A percentile compares a stretch with the other conserved stretches of the same genome.
phyloP scores from a whole-genome alignment of 2,888 invertebrate genomes.

The Drosophila greeni region DNA sequence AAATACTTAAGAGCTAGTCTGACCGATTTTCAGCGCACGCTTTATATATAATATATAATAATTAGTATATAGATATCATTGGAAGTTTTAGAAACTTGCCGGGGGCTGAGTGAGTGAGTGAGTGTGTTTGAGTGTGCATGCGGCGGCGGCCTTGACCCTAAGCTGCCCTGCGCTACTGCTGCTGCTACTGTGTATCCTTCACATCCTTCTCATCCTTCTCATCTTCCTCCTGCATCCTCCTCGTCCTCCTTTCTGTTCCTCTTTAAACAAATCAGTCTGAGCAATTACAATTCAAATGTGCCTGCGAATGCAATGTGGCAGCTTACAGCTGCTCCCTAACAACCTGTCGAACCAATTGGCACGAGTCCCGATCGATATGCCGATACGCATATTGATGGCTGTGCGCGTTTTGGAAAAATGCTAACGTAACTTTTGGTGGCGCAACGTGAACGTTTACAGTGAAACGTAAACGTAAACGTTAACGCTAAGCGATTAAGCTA shows the following conservation, averaged over 20 bases:
- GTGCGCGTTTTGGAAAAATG: slow-evolving; percentile 21
- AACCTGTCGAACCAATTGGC: slow-evolving; percentile 43
- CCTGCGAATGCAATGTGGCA: slow-evolving; percentile 26
- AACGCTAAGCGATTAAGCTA: slow-evolving; percentile 13
- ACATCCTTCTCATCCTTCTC: neutral
- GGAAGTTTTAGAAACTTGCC: slow-evolving; percentile 68
- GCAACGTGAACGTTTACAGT: neutral
- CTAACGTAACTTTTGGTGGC: slow-evolving; percentile 10
- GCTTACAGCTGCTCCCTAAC: slow-evolving; percentile 43
- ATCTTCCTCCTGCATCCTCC: neutral
- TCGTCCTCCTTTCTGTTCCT: slow-evolving; percentile 1
- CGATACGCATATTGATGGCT: slow-evolving; percentile 11
- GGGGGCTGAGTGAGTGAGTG: slow-evolving; percentile 9
- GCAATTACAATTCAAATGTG: slow-evolving; percentile 67
- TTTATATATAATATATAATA: slow-evolving; percentile 7
- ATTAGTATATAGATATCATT: slow-evolving; percentile 26
- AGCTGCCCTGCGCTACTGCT: slow-evolving; percentile 4
- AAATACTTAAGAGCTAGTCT: slow-evolving; percentile 63
- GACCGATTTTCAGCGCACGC: slow-evolving; percentile 25
- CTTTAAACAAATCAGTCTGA: slow-evolving; percentile 69
- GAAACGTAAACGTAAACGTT: neutral
- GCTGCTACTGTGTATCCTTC: neutral
- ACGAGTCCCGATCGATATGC: slow-evolving; percentile 23
- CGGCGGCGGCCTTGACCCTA: slow-evolving; percentile 11
- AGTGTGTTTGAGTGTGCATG: slow-evolving; percentile 1